Conservation (phyloP, 2,797 vertebrate genomes). For the Leuciscus waleckii region DNA sequence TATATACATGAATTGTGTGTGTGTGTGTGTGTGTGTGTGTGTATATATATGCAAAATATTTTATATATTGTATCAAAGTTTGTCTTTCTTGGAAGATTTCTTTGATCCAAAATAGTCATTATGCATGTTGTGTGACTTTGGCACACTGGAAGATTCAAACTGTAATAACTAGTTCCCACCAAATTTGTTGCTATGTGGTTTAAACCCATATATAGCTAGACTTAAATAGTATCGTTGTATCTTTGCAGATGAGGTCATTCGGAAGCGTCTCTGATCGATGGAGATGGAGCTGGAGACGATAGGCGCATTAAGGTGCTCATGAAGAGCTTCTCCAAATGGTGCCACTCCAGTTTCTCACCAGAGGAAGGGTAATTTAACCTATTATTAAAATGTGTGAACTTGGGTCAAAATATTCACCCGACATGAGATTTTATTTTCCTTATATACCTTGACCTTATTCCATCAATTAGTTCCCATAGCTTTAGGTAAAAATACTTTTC, state of each 20-base stretch:
- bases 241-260: constrained; percentile 90
- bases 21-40: no score
- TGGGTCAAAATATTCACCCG: not conserved
- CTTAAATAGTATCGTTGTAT: not conserved
- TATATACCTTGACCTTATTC: not conserved
- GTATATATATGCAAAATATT: not conserved
- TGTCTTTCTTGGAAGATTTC: not conserved
- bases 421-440: not conserved
- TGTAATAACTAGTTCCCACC: no score
- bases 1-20: no score
- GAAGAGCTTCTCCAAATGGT: constrained; percentile 98
- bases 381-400: not conserved
- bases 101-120: not conserved
- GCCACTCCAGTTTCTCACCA: constrained; percentile 85
- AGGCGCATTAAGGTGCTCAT: constrained; percentile 93
- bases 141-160: not conserved
- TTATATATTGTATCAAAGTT: no score
- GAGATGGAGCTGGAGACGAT: constrained; percentile 97
- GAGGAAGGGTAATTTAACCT: constrained; percentile 88
- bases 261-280: constrained; percentile 97
- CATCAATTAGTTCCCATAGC: not conserved
- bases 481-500: not conserved
- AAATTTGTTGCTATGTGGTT: not conserved
- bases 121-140: not conserved
- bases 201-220: not conserved